Conservation (phyloP, 2,888 invertebrate species). For the Saturnia pavonia region DNA sequence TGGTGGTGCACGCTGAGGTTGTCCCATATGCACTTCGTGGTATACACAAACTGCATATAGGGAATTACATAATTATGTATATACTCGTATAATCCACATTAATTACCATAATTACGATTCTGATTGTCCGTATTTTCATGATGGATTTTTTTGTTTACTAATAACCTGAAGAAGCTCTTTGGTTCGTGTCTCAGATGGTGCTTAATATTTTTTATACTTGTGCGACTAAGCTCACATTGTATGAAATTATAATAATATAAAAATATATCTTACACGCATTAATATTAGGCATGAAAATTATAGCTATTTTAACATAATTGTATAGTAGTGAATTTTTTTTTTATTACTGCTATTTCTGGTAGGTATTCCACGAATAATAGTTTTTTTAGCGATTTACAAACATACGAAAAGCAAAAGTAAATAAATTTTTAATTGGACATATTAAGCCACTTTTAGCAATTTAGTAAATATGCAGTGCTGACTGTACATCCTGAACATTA, state of each 20-base stretch:
- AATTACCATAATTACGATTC: neutral
- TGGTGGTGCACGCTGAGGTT: neutral
- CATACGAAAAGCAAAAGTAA: neutral
- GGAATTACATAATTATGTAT: neutral
- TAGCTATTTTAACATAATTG: too few species aligned
- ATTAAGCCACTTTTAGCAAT: neutral
- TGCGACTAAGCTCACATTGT: too few species aligned
- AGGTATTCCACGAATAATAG: too few species aligned
- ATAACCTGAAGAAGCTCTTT: neutral
- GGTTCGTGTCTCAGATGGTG: neutral
- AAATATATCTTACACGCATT: too few species aligned
- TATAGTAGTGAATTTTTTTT: too few species aligned
- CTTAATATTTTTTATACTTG: neutral
- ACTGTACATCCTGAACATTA: slow-evolving; percentile 4
- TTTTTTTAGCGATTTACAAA: too few species aligned
- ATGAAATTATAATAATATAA: too few species aligned
- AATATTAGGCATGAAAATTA: too few species aligned
- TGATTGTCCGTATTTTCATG: neutral
- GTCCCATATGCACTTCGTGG: neutral
- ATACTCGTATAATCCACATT: neutral
- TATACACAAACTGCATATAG: neutral
- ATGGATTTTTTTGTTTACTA: neutral
- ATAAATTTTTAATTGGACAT: too few species aligned
- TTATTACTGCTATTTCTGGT: too few species aligned
- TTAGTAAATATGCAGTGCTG: neutral